Base-by-base conservation (phyloP, 92 coral and sea anemone species). In the Palythoa grandis region DNA sequence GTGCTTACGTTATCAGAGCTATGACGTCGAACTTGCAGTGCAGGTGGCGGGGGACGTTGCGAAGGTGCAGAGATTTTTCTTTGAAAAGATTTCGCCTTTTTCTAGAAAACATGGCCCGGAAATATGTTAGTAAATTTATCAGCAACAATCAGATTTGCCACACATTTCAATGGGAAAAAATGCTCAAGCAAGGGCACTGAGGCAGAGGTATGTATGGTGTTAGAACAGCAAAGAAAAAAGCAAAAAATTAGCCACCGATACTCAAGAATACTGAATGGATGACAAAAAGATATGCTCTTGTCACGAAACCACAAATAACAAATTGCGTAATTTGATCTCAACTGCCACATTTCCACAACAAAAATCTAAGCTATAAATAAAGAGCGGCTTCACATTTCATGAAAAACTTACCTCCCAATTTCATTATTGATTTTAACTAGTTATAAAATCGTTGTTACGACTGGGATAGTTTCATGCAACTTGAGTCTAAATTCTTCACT, bases 1-100 rank as follows among this genome's bases (percentile, higher is more conserved):
- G 37, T 50, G 86, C 93, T 86, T 87, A 90, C 93, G 58, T 90
- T 85, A 58, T 89, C 92, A 17, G 89, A 74, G 82, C 93, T 90
- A 84, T 82, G 83, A 11, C 93, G 90, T 12, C 88, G 87, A 19
- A 87, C 83, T 38, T 87, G 90, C 39, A 86, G 74, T 29, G 87
- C 77, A 65, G 85, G 72, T 65, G 85, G 85, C 66, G 74, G 0
- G n/a, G 85, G 72, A 12, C 74, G 85, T 69, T 80, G 85, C 61
- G 65, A 38, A 43, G 85, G 85, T 11, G 43, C 43, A 1, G 85
- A 47, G 52, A 80, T 23, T 20, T 80, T 80, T 58, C 85, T 80
- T 63, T 80, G 70, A 35, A 56, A 77, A 58, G 68, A 24, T 77
- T 77, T 77, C 57, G 19, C 84, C 71, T 63, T 66, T 61, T 79